Percentiles rank a stretch among this genome's conserved stretches.
Evolutionary conservation across 1,140 invertebrate species (phyloP).

Genomic region (Marisa cornuarietis): DNA sequence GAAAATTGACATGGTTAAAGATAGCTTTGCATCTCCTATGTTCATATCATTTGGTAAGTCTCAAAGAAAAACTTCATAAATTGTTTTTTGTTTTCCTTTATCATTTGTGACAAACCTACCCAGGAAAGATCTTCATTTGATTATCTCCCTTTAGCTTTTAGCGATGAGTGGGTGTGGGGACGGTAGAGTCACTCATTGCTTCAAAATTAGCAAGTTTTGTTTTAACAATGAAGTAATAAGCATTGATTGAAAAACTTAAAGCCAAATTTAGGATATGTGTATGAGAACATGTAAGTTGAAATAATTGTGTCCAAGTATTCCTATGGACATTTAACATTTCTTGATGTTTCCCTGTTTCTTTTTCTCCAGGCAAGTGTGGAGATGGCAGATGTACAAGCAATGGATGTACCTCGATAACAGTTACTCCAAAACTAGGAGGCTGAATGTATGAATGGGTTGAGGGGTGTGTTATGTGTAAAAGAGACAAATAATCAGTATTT

Average conservation of each 20-base stretch:
- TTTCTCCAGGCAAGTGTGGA: slow-evolving; percentile 10
- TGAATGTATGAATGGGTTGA: neutral
- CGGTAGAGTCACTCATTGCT: neutral
- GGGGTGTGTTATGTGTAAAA: no score
- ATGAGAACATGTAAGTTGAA: neutral
- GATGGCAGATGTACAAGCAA: neutral
- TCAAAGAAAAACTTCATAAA: no score
- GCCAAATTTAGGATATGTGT: neutral
- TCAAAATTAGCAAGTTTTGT: neutral
- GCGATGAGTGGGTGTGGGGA: no score
- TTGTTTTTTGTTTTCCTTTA: no score
- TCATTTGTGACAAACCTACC: no score
- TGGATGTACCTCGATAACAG: slow-evolving; percentile 10
- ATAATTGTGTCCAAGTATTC: neutral
- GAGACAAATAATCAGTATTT: no score
- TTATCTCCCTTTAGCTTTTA: no score
- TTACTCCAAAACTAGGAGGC: neutral
- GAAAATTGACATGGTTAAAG: no score
- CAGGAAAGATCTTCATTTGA: no score
- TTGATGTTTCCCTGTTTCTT: neutral
- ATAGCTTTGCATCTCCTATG: no score
- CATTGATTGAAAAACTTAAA: neutral
- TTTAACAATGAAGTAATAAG: neutral
- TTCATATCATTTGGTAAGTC: no score
- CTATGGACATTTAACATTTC: neutral